These are phyloP conservation scores for Himalopsyche japonica DNA, from an alignment of 2,888 invertebrate species.

Conservation along the genomic window DNA sequence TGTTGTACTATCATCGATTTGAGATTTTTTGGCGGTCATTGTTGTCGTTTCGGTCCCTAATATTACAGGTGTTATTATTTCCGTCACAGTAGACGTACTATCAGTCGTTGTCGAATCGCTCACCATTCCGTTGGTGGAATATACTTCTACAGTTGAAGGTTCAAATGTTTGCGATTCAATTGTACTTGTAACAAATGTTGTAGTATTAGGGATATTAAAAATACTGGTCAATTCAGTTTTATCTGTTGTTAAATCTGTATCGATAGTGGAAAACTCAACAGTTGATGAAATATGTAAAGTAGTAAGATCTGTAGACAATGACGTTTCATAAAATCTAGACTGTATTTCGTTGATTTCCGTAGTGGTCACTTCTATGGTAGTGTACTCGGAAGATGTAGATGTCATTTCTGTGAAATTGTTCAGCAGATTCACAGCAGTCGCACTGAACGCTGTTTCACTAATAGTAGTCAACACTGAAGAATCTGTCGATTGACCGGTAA, in stretches of 20 bases:
- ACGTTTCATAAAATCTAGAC: not conserved
- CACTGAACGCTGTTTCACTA: not conserved
- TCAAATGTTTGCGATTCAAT: slow-evolving; percentile 35
- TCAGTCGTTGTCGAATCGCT: not conserved
- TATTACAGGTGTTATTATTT: slow-evolving; percentile 16
- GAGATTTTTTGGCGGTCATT: not conserved
- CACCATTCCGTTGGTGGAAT: not conserved
- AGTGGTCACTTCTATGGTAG: slow-evolving; percentile 6
- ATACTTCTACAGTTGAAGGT: slow-evolving; percentile 18
- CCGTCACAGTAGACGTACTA: slow-evolving; percentile 11
- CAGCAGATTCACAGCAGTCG: not conserved
- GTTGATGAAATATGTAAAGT: slow-evolving; percentile 9
- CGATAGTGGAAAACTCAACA: not conserved
- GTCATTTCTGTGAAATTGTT: slow-evolving; percentile 3
- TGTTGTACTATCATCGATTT: slow-evolving; percentile 22
- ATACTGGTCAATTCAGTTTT: slow-evolving; percentile 46
- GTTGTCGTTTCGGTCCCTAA: slow-evolving; percentile 5
- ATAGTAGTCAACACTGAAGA: not conserved
- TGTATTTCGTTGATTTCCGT: not conserved
- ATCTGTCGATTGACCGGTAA: not conserved
- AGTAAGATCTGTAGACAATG: not conserved
- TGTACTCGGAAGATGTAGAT: slow-evolving; percentile 19
- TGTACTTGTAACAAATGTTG: slow-evolving; percentile 23
- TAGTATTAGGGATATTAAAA: not conserved
- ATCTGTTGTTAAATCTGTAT: slow-evolving; percentile 45